Conservation (phyloP, 2,113 vertebrate species). For the Atractosteus spatula region DNA sequence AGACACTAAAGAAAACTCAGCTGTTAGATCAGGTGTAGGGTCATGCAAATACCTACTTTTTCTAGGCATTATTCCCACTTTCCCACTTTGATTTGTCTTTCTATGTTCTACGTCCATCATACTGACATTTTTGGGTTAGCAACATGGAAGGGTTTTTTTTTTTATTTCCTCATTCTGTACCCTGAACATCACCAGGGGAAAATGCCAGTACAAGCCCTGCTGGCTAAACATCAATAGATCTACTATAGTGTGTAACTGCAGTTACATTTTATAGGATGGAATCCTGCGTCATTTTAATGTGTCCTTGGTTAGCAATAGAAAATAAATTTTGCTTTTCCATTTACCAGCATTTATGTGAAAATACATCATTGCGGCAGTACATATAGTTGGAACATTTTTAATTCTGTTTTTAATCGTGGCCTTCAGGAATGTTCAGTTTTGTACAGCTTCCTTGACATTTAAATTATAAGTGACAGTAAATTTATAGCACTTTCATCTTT, state of each 20-base stretch:
- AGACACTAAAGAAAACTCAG: too few relatives aligned
- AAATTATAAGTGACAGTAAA: slow-evolving; percentile 33
- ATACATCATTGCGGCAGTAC: slow-evolving; percentile 4
- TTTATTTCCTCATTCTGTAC: too few relatives aligned
- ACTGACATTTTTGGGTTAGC: neutral
- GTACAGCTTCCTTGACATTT: slow-evolving; percentile 31
- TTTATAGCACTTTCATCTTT: slow-evolving; percentile 37
- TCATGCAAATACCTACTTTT: too few relatives aligned
- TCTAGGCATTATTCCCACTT: too few relatives aligned
- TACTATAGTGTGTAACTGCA: neutral
- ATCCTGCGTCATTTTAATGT: slow-evolving; percentile 16
- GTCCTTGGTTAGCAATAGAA: slow-evolving; percentile 1
- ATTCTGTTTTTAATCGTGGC: slow-evolving; percentile 25
- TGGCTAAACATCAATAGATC: neutral
- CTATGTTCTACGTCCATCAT: neutral
- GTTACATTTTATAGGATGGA: neutral
- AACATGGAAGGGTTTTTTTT: neutral
- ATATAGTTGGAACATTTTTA: slow-evolving; percentile 25
- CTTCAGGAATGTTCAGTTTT: slow-evolving; percentile 10
- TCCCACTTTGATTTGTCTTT: too few relatives aligned
- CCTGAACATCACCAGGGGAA: too few relatives aligned
- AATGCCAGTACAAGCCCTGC: too few relatives aligned
- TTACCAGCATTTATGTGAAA: slow-evolving; percentile 20
- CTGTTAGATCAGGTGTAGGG: too few relatives aligned
- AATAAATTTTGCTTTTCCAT: slow-evolving; percentile 18